Evolutionary conservation across 1,140 invertebrate genomes (phyloP), one percentile per base, ranked within the genome.

Genomic region (Drosophila tristis): DNA sequence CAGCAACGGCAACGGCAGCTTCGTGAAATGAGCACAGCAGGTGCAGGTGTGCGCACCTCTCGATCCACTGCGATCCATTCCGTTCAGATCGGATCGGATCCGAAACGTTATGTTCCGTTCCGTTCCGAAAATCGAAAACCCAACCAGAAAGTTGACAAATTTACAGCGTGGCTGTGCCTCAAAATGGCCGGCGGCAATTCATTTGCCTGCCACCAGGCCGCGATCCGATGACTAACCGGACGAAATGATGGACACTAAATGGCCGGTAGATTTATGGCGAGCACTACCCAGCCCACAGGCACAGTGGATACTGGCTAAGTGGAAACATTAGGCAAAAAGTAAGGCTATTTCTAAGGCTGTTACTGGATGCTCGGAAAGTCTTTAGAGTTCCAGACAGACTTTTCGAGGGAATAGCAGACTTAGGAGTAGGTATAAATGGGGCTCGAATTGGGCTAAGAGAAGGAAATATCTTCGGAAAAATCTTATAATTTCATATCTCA

Each of bases 21-120:
- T 73, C 79, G 65, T 87, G 84, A 87, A 87, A 87, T 87, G 82
- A 76, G 82, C 84, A 87, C 82, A 87, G 84, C 82, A 87, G 82
- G 70, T 87, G 82, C 84, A 89, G 82, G 78, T 86, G 82, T 66
- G 76, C 65, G 29, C 61, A 56, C 58, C 60, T 64, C 67, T 51
- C 59, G 54, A 71, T 63, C 57, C 60, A 56, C 16, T 61, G 60
- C 63, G 49, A 66, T 50, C 39, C 51, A 13, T 39, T 63, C 57
- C 60, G 61, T 16, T 39, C 35, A 39, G 55, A 61, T 50, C 20
- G 25, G 73, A 59, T 59, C 47, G 25, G 73, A 59, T 59, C 47
- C 63, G 51, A 74, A 74, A 65, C 29, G 29, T 29, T 49, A 25
- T 64, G 48, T 23, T n/a, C 50, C 50, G 31, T 31, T 9, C 8